Evolutionary conservation across 2,113 vertebrate genomes (phyloP).

Genomic region (Epinephelus lanceolatus): DNA sequence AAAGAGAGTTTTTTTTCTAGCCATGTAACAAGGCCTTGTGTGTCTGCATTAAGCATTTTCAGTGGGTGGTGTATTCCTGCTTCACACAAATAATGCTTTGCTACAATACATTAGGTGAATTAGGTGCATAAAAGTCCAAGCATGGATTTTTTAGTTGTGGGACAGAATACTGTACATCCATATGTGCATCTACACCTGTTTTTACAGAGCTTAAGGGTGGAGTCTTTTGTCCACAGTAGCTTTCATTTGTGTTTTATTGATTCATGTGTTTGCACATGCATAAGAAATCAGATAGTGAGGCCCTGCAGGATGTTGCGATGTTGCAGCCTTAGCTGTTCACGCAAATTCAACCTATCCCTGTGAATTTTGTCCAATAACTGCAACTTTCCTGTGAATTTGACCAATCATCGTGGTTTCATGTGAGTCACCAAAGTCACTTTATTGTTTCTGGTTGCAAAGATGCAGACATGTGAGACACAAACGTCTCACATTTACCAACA

Average conservation of each 20-base stretch:
- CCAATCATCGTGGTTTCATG: no score
- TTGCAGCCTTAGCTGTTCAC: no score
- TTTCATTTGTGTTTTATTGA: background rate
- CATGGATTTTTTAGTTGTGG: background rate
- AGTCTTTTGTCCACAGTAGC: background rate
- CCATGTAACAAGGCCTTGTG: background rate
- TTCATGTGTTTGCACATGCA: conserved; percentile 25
- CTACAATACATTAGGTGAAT: background rate
- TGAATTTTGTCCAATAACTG: no score
- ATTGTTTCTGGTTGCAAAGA: no score
- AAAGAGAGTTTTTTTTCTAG: conserved; percentile 1
- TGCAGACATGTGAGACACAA: no score
- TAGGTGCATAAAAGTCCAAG: background rate
- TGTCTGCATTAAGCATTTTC: background rate
- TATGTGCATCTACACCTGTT: background rate
- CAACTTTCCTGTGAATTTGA: no score
- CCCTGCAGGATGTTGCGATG: no score
- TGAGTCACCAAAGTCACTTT: no score
- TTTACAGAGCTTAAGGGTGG: no score
- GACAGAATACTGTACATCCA: background rate
- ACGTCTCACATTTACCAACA: no score
- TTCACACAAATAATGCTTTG: background rate
- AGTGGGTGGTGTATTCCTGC: background rate
- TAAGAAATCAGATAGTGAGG: background rate
- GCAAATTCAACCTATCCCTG: no score